phyloP scores from a whole-genome alignment of 2,113 vertebrate genomes.

The Bolborhynchus lineola region DNA sequence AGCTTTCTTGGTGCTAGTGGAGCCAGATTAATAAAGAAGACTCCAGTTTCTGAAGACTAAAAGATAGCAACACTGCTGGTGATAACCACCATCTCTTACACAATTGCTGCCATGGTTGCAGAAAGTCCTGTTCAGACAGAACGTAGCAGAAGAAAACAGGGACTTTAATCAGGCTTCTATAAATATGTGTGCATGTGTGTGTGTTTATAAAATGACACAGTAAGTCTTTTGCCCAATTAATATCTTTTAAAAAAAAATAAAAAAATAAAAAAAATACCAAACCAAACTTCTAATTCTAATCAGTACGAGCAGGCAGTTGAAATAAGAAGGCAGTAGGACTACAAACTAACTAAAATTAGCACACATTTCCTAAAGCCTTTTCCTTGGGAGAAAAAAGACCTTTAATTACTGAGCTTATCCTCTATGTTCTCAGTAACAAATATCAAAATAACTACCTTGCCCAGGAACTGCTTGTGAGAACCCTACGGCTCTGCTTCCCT shows the following conservation, averaged over 20 bases:
- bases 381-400: background rate
- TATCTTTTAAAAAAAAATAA: background rate
- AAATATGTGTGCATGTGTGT: accelerated
- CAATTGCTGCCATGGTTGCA: constrained; percentile 10
- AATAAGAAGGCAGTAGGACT: background rate
- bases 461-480: background rate
- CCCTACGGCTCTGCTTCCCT: background rate
- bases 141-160: background rate
- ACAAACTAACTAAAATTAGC: background rate
- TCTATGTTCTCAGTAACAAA: background rate
- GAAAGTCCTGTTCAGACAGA: background rate
- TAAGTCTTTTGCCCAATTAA: background rate
- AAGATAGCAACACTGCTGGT: background rate
- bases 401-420: background rate
- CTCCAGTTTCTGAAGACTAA: constrained; percentile 3
- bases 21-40: constrained; percentile 24
- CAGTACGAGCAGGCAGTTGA: background rate
- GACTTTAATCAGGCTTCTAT: background rate
- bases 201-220: background rate
- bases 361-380: background rate
- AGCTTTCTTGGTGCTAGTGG: constrained; percentile 34
- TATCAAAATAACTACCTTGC: background rate
- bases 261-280: background rate
- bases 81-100: constrained; percentile 28
- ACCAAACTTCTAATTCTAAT: background rate